Evolutionary conservation across 2,113 vertebrate species (phyloP).

Genomic region (Datnioides undecimradiatus): DNA sequence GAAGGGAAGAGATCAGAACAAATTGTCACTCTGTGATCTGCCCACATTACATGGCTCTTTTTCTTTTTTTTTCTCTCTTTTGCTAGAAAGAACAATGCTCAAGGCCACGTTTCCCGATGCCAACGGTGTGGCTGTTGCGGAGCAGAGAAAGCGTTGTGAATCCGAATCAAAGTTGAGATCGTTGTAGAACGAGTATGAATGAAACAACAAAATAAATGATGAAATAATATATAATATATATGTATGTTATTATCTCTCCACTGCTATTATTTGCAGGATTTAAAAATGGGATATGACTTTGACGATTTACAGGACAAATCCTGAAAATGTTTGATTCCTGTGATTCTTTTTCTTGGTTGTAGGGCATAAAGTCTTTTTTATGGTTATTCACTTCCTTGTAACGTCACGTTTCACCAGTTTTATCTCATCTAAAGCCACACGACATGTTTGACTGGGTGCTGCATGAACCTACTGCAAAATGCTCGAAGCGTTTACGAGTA

Average conservation of each 20-base stretch:
- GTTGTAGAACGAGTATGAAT: too few relatives aligned
- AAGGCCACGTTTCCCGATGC: conserved; percentile 11
- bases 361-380: too few relatives aligned
- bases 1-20: conserved; percentile 62
- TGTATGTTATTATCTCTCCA: too few relatives aligned
- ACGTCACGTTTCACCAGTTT: too few relatives aligned
- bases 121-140: neutral
- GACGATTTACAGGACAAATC: neutral
- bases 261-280: too few relatives aligned
- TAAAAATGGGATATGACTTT: neutral
- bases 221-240: too few relatives aligned
- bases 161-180: neutral
- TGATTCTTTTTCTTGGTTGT: too few relatives aligned
- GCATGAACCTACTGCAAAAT: neutral
- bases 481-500: too few relatives aligned
- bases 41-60: conserved; percentile 23
- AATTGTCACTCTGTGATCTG: conserved; percentile 66
- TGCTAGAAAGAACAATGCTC: conserved; percentile 28
- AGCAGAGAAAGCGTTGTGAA: neutral
- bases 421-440: neutral
- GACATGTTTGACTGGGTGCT: neutral
- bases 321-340: neutral
- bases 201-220: too few relatives aligned
- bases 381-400: too few relatives aligned
- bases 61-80: too few relatives aligned